Conservation (phyloP, 2,888 invertebrate species). For the Latrodectus hesperus region DNA sequence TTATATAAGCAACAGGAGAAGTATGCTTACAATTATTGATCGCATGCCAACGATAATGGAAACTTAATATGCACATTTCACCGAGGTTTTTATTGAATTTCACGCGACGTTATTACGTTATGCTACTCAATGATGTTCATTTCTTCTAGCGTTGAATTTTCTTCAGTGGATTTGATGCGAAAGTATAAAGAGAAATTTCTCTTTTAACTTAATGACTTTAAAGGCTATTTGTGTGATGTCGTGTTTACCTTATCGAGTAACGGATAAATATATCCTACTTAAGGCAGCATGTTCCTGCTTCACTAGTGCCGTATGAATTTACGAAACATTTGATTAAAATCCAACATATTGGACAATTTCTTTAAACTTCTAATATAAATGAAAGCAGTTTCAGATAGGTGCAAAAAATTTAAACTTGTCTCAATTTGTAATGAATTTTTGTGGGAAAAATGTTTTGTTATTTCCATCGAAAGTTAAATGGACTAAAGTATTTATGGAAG, state of each 20-base stretch:
- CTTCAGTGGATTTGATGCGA: background rate
- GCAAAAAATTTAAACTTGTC: no score
- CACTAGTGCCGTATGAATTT: no score
- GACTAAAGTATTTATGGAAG: no score
- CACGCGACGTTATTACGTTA: conserved; percentile 29
- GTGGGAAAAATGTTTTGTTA: no score
- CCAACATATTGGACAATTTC: no score
- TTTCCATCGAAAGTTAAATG: no score
- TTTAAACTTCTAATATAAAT: no score
- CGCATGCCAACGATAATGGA: conserved; percentile 8
- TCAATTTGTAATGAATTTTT: no score
- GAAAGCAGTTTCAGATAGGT: no score
- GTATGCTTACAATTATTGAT: conserved; percentile 4
- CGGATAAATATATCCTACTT: no score
- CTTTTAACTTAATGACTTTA: background rate
- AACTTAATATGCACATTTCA: conserved; percentile 40
- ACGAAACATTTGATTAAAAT: no score
- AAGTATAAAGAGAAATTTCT: background rate
- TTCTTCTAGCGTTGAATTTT: background rate
- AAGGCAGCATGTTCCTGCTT: no score
- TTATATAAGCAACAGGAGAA: conserved; percentile 27
- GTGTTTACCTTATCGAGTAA: background rate
- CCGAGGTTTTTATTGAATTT: conserved; percentile 35
- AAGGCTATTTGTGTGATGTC: background rate
- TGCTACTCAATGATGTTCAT: conserved; percentile 11